Percentiles rank a stretch among this genome's conserved stretches.
These are phyloP conservation scores for Eucera pruinosa DNA, from an alignment of 2,888 invertebrate genomes.

Conservation along the genomic window DNA sequence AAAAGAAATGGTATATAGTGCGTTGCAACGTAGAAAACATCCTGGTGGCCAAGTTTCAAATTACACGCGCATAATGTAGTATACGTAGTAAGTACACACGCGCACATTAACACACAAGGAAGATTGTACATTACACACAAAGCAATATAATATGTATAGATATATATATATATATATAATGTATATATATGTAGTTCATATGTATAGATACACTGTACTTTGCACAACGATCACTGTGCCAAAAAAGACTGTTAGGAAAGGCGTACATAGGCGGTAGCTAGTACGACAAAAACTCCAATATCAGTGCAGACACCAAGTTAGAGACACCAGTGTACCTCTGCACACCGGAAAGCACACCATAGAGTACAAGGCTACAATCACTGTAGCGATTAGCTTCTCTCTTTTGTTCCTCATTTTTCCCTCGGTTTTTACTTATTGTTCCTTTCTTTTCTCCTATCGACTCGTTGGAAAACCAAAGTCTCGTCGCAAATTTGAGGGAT, in stretches of 20 bases:
- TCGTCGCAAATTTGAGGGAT: slow-evolving; percentile 51
- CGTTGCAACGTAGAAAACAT: slow-evolving; percentile 44
- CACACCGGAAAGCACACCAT: slow-evolving; percentile 79
- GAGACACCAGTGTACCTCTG: slow-evolving; percentile 79
- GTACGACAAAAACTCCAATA: slow-evolving; percentile 80
- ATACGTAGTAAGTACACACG: slow-evolving; percentile 47
- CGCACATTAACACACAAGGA: slow-evolving; percentile 65
- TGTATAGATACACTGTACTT: slow-evolving; percentile 64
- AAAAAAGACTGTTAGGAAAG: slow-evolving; percentile 73
- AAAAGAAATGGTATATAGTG: not conserved
- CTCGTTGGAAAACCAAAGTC: slow-evolving; percentile 28
- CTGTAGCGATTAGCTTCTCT: slow-evolving; percentile 69
- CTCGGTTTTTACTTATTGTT: slow-evolving; percentile 41
- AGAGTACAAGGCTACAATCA: slow-evolving; percentile 78
- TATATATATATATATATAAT: slow-evolving; percentile 48
- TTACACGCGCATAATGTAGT: slow-evolving; percentile 42
- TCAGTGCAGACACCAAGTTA: slow-evolving; percentile 80
- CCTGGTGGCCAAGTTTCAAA: slow-evolving; percentile 51
- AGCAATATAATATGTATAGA: slow-evolving; percentile 74
- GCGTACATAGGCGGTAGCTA: slow-evolving; percentile 81
- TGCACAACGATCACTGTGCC: slow-evolving; percentile 75
- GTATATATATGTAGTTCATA: slow-evolving; percentile 40
- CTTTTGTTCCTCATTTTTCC: slow-evolving; percentile 17
- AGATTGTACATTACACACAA: slow-evolving; percentile 79
- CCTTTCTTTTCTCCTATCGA: slow-evolving; percentile 20